Evolutionary conservation across 1,140 invertebrate genomes (phyloP).

Genomic region (Trachelipus rathkii): DNA sequence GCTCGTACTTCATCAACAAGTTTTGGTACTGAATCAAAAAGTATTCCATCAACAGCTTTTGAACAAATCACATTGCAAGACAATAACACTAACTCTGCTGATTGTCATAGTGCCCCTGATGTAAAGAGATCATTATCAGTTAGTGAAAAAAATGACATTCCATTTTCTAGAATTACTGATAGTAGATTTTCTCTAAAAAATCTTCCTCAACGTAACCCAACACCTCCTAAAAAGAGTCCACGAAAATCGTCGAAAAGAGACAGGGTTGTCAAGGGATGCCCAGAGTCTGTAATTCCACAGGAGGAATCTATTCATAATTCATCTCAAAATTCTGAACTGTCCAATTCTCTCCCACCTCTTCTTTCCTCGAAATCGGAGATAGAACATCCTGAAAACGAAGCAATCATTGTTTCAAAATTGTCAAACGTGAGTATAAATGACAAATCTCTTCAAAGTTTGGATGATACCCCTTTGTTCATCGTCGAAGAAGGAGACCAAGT

Average conservation of each 20-base stretch:
- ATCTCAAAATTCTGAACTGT: too few relatives aligned
- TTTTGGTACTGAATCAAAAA: too few relatives aligned
- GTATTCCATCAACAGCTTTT: too few relatives aligned
- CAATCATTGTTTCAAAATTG: too few relatives aligned
- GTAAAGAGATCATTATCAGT: not conserved
- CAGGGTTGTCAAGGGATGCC: too few relatives aligned
- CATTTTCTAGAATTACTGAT: not conserved
- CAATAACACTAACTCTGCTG: too few relatives aligned
- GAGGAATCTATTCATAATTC: too few relatives aligned
- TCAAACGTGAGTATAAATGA: too few relatives aligned
- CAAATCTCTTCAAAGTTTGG: not conserved
- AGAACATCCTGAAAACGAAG: too few relatives aligned
- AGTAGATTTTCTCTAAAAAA: not conserved
- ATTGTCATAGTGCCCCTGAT: not conserved
- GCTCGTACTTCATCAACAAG: too few relatives aligned
- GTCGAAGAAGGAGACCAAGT: not conserved
- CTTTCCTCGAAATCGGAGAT: not conserved
- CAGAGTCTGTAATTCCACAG: too few relatives aligned
- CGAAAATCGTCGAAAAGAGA: not conserved
- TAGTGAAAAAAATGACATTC: not conserved
- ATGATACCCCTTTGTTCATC: slow-evolving; percentile 4
- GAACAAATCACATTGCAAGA: too few relatives aligned
- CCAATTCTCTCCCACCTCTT: not conserved
- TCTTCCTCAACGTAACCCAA: not conserved
- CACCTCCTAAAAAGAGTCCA: not conserved